These are phyloP conservation scores for Ptiloglossa arizonensis DNA, from an alignment of 1,140 invertebrate genomes.

Conservation along the genomic window DNA sequence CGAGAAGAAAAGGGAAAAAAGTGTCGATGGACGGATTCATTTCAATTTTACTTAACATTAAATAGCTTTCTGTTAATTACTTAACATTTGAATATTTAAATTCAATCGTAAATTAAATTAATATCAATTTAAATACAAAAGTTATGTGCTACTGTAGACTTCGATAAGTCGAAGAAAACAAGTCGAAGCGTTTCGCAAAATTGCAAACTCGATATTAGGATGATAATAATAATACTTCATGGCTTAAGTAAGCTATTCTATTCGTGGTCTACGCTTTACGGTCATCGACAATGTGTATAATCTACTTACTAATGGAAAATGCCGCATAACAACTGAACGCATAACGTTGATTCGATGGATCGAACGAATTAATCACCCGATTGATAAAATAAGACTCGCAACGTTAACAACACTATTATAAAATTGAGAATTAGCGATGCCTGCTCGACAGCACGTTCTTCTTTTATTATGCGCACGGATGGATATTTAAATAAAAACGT, in stretches of 20 bases:
- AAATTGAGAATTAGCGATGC: not conserved
- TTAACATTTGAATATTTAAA: too few species aligned
- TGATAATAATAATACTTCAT: constrained; percentile 63
- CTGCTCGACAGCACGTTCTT: not conserved
- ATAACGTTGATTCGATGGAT: constrained; percentile 38
- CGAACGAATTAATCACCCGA: constrained; percentile 50
- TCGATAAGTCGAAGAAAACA: too few species aligned
- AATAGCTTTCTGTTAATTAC: too few species aligned
- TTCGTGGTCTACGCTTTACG: constrained; percentile 50
- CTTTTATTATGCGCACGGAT: not conserved
- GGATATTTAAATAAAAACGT: not conserved
- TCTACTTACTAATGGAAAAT: constrained; percentile 61
- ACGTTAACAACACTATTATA: not conserved
- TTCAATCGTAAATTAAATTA: too few species aligned
- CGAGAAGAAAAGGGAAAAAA: too few species aligned
- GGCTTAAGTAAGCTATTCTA: constrained; percentile 58
- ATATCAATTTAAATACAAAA: too few species aligned
- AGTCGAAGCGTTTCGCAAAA: constrained; percentile 46
- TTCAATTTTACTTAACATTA: too few species aligned
- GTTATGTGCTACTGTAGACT: too few species aligned
- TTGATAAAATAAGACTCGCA: constrained; percentile 52
- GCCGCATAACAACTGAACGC: constrained; percentile 48
- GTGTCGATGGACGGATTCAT: too few species aligned
- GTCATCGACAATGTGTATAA: constrained; percentile 61
- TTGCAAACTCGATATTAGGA: constrained; percentile 39